Percentiles rank a stretch among this genome's conserved stretches.
Evolutionary conservation across 2,113 vertebrate genomes (phyloP).

Genomic region (Poicephalus meyeri): DNA sequence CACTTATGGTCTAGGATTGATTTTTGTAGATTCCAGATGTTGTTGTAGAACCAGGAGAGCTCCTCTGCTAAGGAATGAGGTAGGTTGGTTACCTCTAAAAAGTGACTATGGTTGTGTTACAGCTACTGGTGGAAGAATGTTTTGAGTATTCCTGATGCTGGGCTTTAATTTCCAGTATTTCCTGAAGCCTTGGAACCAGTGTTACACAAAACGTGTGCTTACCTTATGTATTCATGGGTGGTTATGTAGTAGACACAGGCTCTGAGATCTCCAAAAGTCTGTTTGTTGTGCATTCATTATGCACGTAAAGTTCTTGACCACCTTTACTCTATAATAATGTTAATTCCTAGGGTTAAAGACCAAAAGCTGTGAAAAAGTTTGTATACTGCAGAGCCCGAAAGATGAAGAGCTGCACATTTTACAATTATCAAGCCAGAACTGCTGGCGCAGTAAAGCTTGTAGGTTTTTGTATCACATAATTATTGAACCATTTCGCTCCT

Average conservation of each 20-base stretch:
- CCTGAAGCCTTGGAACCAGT: too few species aligned
- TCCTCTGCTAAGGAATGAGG: neutral
- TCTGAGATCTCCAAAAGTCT: neutral
- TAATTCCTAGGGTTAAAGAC: neutral
- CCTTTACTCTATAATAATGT: neutral
- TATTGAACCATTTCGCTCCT: neutral
- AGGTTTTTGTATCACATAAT: neutral
- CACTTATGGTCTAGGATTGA: neutral
- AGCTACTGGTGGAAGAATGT: neutral
- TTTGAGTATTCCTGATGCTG: neutral
- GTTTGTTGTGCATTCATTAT: accelerated
- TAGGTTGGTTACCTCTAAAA: neutral
- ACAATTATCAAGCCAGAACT: neutral
- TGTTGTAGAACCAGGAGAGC: neutral
- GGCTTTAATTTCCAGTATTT: neutral
- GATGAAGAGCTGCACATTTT: neutral
- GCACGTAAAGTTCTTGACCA: neutral
- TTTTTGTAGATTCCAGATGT: neutral
- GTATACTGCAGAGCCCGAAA: neutral
- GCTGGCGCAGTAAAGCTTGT: neutral
- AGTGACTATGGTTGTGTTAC: neutral
- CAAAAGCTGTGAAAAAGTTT: neutral
- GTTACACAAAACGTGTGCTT: neutral
- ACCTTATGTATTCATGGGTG: neutral
- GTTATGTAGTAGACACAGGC: too few species aligned